Evolutionary conservation across 2,888 invertebrate genomes (phyloP).

Genomic region (Xestia ashworthii): DNA sequence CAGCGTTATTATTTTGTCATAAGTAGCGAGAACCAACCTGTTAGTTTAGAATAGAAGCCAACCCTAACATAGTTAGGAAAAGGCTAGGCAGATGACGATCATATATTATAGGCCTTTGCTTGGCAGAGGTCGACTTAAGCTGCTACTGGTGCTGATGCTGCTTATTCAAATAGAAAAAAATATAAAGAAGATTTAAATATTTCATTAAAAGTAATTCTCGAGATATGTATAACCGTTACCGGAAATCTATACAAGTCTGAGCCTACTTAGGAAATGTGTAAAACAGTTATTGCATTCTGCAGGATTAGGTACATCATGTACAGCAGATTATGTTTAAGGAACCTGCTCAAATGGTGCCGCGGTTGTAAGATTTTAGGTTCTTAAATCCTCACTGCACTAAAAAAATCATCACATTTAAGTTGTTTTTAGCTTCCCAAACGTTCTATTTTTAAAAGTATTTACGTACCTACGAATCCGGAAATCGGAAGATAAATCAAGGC

Average conservation of each 20-base stretch:
- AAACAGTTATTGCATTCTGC: no score
- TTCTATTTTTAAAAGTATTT: not conserved
- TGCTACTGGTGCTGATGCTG: not conserved
- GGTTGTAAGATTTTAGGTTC: not conserved
- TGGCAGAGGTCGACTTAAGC: no score
- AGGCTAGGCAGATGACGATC: no score
- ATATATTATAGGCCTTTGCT: not conserved
- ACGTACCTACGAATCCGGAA: not conserved
- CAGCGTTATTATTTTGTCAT: not conserved
- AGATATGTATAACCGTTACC: no score
- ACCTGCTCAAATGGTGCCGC: not conserved
- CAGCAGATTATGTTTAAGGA: not conserved
- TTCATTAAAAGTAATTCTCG: no score
- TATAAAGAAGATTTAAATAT: no score
- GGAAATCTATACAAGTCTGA: no score
- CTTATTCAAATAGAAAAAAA: not conserved
- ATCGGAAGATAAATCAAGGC: slow-evolving; percentile 33
- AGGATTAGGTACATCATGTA: not conserved
- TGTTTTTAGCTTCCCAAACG: not conserved
- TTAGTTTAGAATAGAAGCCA: no score
- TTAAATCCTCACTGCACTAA: not conserved
- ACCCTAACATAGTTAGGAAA: no score
- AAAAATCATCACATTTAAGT: not conserved
- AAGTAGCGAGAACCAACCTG: not conserved
- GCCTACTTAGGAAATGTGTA: no score